Conservation (phyloP, 2,888 invertebrate genomes). For the Alcis repandata region DNA sequence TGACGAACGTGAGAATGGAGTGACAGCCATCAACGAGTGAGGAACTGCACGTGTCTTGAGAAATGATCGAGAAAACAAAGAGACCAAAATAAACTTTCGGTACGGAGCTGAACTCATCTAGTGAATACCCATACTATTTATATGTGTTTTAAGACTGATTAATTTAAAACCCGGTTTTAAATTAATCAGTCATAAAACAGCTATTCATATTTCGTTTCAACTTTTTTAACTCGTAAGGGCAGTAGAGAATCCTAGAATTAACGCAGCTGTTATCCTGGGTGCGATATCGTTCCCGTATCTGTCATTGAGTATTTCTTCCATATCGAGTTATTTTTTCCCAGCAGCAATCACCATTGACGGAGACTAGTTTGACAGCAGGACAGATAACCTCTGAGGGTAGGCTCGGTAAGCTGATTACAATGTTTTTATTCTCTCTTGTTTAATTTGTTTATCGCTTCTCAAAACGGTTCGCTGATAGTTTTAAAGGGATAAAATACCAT, state of each 20-base stretch:
- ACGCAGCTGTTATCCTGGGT: conserved; percentile 5
- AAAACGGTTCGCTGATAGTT: conserved; percentile 59
- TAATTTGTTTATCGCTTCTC: conserved; percentile 49
- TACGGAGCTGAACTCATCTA: neutral
- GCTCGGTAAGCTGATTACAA: conserved; percentile 62
- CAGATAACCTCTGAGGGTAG: conserved; percentile 59
- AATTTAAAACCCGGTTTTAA: neutral
- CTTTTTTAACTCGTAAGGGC: neutral
- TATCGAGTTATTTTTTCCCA: conserved; percentile 43
- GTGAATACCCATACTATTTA: no score
- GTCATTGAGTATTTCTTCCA: conserved; percentile 44
- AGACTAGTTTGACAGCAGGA: conserved; percentile 36
- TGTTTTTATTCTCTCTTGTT: conserved; percentile 57
- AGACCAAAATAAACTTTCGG: conserved; percentile 9
- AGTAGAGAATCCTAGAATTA: neutral
- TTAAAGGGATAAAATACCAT: conserved; percentile 58
- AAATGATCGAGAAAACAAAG: conserved; percentile 28
- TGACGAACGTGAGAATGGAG: conserved; percentile 32
- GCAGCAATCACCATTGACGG: conserved; percentile 36
- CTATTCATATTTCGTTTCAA: neutral
- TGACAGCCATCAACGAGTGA: conserved; percentile 37
- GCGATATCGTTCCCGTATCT: conserved; percentile 31
- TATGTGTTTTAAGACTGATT: neutral
- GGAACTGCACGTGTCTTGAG: conserved; percentile 34
- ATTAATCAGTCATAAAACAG: no score